Percentiles rank a stretch among this genome's conserved stretches.
Conservation (phyloP, 2,113 vertebrate species). For the Oxyura jamaicensis region DNA sequence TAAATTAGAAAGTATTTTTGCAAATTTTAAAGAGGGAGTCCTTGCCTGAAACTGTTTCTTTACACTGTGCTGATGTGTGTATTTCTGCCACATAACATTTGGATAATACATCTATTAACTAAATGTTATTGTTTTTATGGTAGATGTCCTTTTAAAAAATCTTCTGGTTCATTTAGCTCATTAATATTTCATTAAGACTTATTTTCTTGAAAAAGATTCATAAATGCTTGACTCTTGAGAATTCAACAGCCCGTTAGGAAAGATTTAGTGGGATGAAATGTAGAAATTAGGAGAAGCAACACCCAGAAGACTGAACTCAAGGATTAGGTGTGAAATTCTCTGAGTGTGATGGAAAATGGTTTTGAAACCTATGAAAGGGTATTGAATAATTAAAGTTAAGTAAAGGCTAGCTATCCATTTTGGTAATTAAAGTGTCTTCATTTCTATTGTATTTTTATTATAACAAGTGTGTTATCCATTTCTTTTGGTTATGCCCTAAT, state of each 20-base stretch:
- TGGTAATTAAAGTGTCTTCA: background rate
- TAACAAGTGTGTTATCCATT: background rate
- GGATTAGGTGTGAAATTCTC: background rate
- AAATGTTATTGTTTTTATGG: background rate
- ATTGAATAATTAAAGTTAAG: background rate
- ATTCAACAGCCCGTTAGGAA: background rate
- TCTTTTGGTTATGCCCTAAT: background rate
- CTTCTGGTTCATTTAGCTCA: background rate
- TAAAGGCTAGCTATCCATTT: background rate
- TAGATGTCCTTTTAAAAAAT: background rate
- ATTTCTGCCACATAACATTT: background rate
- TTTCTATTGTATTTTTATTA: background rate
- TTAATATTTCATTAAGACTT: background rate
- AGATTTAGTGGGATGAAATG: background rate
- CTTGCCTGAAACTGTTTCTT: background rate
- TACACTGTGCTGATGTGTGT: background rate
- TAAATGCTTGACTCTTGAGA: background rate
- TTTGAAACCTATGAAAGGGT: background rate
- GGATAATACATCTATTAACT: background rate
- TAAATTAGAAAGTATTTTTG: background rate
- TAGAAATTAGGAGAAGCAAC: background rate
- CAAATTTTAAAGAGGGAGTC: background rate
- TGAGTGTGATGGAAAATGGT: background rate
- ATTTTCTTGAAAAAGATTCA: background rate
- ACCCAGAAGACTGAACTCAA: background rate